Conservation (phyloP, 2,113 vertebrate species). For the Dascyllus trimaculatus region DNA sequence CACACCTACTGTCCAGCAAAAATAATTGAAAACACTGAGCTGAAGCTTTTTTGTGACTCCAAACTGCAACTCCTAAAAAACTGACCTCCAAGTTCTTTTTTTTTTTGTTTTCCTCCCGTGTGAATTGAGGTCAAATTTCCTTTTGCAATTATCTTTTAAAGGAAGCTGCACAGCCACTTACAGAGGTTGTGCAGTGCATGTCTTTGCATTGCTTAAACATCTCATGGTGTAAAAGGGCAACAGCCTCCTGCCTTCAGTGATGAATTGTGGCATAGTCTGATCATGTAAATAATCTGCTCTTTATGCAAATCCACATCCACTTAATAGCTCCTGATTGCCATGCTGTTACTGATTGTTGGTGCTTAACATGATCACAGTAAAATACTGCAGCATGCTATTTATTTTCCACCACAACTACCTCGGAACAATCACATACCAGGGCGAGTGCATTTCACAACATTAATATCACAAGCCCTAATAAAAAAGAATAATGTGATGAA, state of each 20-base stretch:
- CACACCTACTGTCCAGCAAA: slow-evolving; percentile 56
- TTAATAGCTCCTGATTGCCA: slow-evolving; percentile 69
- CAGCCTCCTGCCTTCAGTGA: slow-evolving; percentile 33
- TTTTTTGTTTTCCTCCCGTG: background rate
- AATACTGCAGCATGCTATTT: slow-evolving; percentile 40
- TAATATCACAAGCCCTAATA: slow-evolving; percentile 43
- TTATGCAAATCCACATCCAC: slow-evolving; percentile 63
- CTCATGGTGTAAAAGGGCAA: slow-evolving; percentile 42
- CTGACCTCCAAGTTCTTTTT: background rate
- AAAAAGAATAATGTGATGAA: slow-evolving; percentile 58
- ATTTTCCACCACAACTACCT: slow-evolving; percentile 40
- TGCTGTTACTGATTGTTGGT: slow-evolving; percentile 56
- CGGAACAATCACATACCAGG: slow-evolving; percentile 19
- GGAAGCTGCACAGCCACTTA: slow-evolving; percentile 18
- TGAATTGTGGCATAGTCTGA: slow-evolving; percentile 34
- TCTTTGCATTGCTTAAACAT: slow-evolving; percentile 48
- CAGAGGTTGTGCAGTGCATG: slow-evolving; percentile 35
- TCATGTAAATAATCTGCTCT: slow-evolving; percentile 66
- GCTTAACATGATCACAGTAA: slow-evolving; percentile 54
- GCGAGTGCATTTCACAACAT: slow-evolving; percentile 34
- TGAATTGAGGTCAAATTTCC: slow-evolving; percentile 8
- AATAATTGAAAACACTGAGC: slow-evolving; percentile 59
- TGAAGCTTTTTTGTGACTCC: slow-evolving; percentile 28
- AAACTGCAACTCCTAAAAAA: slow-evolving; percentile 29
- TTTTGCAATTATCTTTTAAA: slow-evolving; percentile 3